phyloP scores from a whole-genome alignment of 1,140 invertebrate genomes.

The Aphis craccivora region DNA sequence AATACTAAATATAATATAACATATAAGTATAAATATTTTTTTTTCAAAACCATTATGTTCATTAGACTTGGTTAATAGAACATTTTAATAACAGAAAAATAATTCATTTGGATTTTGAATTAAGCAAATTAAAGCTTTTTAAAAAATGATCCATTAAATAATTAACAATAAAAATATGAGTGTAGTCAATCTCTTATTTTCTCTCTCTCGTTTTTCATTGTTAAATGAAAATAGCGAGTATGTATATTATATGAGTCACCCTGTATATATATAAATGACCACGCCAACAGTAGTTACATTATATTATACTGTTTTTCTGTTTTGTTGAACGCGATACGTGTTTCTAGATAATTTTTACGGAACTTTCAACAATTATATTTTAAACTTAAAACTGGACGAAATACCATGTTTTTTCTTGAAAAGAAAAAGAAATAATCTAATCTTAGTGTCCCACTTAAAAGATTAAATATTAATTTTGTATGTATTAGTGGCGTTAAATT shows the following conservation, averaged over 20 bases:
- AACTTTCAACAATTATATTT: not conserved
- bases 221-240: not conserved
- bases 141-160: too few species aligned
- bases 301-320: not conserved
- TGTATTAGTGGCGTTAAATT: not conserved
- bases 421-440: not conserved
- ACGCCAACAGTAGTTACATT: not conserved
- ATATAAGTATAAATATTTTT: not conserved
- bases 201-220: not conserved
- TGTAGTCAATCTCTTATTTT: too few species aligned
- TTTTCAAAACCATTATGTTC: not conserved
- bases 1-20: not conserved
- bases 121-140: not conserved
- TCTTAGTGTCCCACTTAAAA: not conserved
- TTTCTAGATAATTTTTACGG: not conserved
- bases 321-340: not conserved
- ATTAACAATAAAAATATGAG: too few species aligned
- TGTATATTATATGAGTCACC: not conserved
- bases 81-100: not conserved
- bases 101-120: not conserved
- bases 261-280: too few species aligned
- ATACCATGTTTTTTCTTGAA: not conserved
- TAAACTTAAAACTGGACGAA: not conserved
- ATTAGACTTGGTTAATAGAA: not conserved
- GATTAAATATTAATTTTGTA: not conserved